phyloP scores from a whole-genome alignment of 2,797 vertebrate genomes.

The Staurois parvus region DNA sequence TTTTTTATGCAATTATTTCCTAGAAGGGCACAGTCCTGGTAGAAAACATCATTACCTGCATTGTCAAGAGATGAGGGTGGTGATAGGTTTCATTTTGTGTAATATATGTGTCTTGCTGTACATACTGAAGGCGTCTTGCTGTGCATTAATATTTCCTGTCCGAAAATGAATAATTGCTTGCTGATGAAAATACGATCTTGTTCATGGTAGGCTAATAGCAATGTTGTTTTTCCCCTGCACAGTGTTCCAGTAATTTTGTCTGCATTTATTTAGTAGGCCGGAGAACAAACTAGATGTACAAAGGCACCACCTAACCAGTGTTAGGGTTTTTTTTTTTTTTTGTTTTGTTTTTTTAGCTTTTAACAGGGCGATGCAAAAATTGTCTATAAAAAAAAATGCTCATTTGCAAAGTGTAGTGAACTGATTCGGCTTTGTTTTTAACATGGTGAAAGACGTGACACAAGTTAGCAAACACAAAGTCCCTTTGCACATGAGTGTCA shows the following conservation, averaged over 20 bases:
- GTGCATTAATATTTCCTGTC: not conserved
- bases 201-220: not conserved
- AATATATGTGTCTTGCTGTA: not conserved
- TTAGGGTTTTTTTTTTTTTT: too few species aligned
- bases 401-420: too few species aligned
- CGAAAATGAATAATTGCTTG: not conserved
- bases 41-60: not conserved
- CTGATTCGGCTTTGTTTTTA: too few species aligned
- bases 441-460: too few species aligned
- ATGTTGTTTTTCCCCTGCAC: not conserved
- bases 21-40: conserved; percentile 7
- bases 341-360: too few species aligned
- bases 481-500: too few species aligned
- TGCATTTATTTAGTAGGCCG: too few species aligned
- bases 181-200: not conserved
- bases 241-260: too few species aligned
- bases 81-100: not conserved
- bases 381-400: not conserved
- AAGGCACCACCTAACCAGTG: too few species aligned
- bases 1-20: conserved; percentile 38
- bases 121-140: not conserved
- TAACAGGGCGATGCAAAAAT: too few species aligned
- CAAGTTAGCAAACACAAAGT: too few species aligned
- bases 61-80: not conserved
- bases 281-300: too few species aligned